Base-by-base conservation (phyloP, 2,888 invertebrate genomes). In the Oscheius sp. region DNA sequence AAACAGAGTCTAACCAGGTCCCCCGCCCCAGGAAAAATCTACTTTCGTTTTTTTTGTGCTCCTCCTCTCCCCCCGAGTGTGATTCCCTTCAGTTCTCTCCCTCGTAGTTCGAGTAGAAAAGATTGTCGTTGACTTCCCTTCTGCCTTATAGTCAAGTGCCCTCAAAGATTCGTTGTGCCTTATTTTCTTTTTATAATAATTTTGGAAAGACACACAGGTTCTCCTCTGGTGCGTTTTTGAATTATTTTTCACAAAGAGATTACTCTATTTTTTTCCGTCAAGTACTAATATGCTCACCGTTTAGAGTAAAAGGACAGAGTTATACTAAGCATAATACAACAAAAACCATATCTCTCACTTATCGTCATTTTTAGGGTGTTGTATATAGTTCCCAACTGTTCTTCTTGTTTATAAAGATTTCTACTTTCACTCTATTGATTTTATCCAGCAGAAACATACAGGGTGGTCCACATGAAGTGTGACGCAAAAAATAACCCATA, bases 111-210 rank as follows among this genome's bases (percentile, higher is more conserved):
- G 34, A 23, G 17, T 42, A 42, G 29, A 55, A 6, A 6, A n/a
- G n/a, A n/a, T n/a, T n/a, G n/a, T n/a, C n/a, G n/a, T n/a, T n/a
- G n/a, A n/a, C 6, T 6, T 12, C 55, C 45, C 61, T 27, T 33
- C 61, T n/a, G 61, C 61, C 61, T 61, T 61, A 61, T 61, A 61
- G 61, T 61, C 61, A 61, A 61, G 61, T 61, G 61, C 61, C 61
- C 61, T 42, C 39, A 37, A 39, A 25, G 27, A 42, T 45, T 45
- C 45, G 42, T 45, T 61, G 61, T 61, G 61, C 61, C 61, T 61
- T 61, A 61, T 42, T 31, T 31, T 10, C n/a, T n/a, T 27, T 25
- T 23, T 8, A n/a, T n/a, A n/a, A n/a, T n/a, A n/a, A n/a, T n/a
- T n/a, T n/a, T n/a, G n/a, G 25, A 12, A 48, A 48, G 12, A 48